Conservation (phyloP, 2,888 invertebrate species). For the Stramonita haemastoma region DNA sequence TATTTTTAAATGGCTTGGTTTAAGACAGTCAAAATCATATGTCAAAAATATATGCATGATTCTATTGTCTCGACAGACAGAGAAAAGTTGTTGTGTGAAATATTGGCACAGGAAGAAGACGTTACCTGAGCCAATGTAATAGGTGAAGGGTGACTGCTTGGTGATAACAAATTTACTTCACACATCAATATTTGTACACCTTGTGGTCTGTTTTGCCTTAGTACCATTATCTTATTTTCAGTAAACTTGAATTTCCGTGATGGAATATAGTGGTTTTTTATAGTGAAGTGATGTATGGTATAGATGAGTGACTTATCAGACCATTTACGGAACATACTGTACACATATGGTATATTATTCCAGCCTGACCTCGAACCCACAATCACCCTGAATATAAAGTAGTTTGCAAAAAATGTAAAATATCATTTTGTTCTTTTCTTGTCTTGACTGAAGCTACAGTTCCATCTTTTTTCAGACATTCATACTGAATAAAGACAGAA, state of each 20-base stretch:
- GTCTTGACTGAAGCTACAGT: not conserved
- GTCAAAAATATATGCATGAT: not conserved
- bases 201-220: not conserved
- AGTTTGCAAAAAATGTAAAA: not conserved
- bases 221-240: not conserved
- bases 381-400: not conserved
- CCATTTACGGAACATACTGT: slow-evolving; percentile 16
- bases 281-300: not conserved
- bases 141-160: not conserved
- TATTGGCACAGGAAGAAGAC: not conserved
- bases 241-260: not conserved
- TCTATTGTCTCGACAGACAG: not conserved
- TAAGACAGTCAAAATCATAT: not conserved
- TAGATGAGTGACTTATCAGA: not conserved
- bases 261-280: not conserved
- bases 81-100: not conserved
- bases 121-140: not conserved
- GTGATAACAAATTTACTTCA: not conserved
- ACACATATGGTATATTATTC: not conserved
- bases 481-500: not conserved
- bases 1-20: not conserved
- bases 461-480: not conserved
- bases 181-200: not conserved
- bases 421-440: not conserved
- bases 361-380: not conserved